Evolutionary conservation across 2,113 vertebrate genomes (phyloP), one percentile per base, ranked within the genome.

Genomic region (Saccopteryx leptura): DNA sequence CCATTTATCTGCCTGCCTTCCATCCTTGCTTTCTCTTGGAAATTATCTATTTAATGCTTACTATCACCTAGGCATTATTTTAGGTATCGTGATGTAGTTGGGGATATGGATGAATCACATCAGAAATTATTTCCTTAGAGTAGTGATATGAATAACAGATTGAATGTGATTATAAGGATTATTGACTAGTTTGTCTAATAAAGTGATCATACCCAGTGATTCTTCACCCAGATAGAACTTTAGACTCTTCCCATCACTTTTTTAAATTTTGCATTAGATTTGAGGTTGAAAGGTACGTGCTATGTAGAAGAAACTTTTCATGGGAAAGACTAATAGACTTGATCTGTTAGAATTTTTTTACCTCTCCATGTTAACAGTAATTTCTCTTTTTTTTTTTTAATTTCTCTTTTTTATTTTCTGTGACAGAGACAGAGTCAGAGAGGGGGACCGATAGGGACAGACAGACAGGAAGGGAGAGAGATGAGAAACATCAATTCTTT

Each of bases 241-340:
- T 21, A 79, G 17, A 56, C 12, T 83, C 9, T 66, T 84, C 52
- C 1, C 31, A 2, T 75, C 94, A 15, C 21, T 75, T 93, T 85
- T 84, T 89, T 2, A 50, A 92, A 88, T 82, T 39, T 87, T 88
- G 3, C 14, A 23, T 94, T 88, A 90, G 52, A 83, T 92, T 87
- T 78, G 28, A 46, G 18, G 21, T 66, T 79, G 66, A 95, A 71
- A 82, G 31, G 21, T n/a, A 86, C 10, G 69, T 90, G 17, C 31
- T 39, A 33, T 56, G 24, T n/a, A n/a, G 54, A 84, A 76, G 26
- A 52, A 56, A 74, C 10, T 79, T 90, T n/a, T 1, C 21, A 19
- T 84, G 8, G 31, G 17, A 80, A 84, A 78, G 24, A 86, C 52
- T 74, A n/a, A 33, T 80, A 61, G 61, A 63, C 54, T 91, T 56